A percentile compares a stretch with the other conserved stretches of the same genome.
phyloP scores from a whole-genome alignment of 2,888 invertebrate species.

The Macrosoma leucophasiata region DNA sequence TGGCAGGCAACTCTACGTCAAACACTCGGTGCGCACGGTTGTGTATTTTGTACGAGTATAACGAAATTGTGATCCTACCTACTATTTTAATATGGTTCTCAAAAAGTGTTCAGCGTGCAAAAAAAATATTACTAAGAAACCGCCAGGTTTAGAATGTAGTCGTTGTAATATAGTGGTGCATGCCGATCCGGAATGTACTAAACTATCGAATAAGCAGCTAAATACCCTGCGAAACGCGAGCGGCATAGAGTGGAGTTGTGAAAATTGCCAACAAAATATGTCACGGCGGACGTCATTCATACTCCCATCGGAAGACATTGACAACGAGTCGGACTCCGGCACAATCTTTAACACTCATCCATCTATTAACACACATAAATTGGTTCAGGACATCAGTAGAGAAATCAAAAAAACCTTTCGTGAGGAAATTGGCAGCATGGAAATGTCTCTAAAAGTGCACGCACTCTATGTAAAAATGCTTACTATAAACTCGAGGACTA shows the following conservation, averaged over 20 bases:
- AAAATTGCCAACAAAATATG: conserved; percentile 14
- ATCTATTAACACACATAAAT: conserved; percentile 15
- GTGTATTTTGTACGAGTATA: too few relatives aligned
- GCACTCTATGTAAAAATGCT: too few relatives aligned
- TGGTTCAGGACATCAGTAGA: conserved; percentile 21
- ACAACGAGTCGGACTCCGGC: conserved; percentile 11
- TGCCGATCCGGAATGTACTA: conserved; percentile 17
- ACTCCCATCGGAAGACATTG: conserved; percentile 21
- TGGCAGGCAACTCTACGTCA: too few relatives aligned
- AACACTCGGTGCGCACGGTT: too few relatives aligned
- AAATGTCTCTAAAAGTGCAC: too few relatives aligned
- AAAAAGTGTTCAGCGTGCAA: conserved; percentile 15
- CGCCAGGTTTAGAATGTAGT: conserved; percentile 21
- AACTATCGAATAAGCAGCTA: conserved; percentile 20
- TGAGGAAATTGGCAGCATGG: conserved; percentile 20
- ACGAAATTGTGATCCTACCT: too few relatives aligned
- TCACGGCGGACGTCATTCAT: conserved; percentile 24
- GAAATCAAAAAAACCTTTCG: conserved; percentile 24
- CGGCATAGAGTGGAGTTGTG: conserved; percentile 25
- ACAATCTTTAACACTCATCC: neutral
- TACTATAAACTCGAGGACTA: too few relatives aligned
- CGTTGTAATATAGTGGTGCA: conserved; percentile 25
- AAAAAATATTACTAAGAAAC: conserved; percentile 22
- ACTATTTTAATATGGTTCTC: conserved; percentile 5
- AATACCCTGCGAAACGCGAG: conserved; percentile 16